Evolutionary conservation across 1,140 invertebrate genomes (phyloP).

Genomic region (Octopus sinensis): DNA sequence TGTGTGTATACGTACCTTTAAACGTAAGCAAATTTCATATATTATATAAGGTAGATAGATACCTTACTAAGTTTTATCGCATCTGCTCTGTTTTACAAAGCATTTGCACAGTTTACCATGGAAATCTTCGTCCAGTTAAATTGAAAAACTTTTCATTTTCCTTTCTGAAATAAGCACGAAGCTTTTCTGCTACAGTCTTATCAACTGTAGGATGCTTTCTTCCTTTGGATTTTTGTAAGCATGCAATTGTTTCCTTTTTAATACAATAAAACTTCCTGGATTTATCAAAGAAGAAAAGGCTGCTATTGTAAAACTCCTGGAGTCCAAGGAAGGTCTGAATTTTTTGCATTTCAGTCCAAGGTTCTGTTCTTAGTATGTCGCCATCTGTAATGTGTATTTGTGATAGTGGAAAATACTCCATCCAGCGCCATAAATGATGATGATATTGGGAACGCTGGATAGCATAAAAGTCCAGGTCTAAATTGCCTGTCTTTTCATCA

Average conservation of each 20-base stretch:
- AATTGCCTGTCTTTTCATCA: slow-evolving; percentile 16
- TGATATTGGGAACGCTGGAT: slow-evolving; percentile 80
- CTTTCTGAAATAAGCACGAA: slow-evolving; percentile 47
- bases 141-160: slow-evolving; percentile 46
- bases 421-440: slow-evolving; percentile 74
- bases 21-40: background rate
- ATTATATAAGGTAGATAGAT: background rate
- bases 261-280: slow-evolving; percentile 53
- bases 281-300: slow-evolving; percentile 62
- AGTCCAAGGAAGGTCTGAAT: slow-evolving; percentile 81
- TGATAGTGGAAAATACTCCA: slow-evolving; percentile 72
- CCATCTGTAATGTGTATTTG: slow-evolving; percentile 82
- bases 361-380: slow-evolving; percentile 77
- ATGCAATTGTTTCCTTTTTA: slow-evolving; percentile 27
- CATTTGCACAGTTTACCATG: slow-evolving; percentile 10
- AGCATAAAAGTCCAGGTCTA: slow-evolving; percentile 54
- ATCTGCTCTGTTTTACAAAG: background rate
- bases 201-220: slow-evolving; percentile 47
- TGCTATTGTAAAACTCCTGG: slow-evolving; percentile 79
- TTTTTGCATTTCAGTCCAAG: slow-evolving; percentile 74
- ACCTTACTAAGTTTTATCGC: background rate
- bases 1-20: background rate
- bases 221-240: slow-evolving; percentile 52
- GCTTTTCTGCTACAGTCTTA: slow-evolving; percentile 40
- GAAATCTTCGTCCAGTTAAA: slow-evolving; percentile 9